A percentile compares a stretch with the other conserved stretches of the same genome.
Evolutionary conservation across 2,797 vertebrate species (phyloP).

Genomic region (Pagetopsis macropterus): DNA sequence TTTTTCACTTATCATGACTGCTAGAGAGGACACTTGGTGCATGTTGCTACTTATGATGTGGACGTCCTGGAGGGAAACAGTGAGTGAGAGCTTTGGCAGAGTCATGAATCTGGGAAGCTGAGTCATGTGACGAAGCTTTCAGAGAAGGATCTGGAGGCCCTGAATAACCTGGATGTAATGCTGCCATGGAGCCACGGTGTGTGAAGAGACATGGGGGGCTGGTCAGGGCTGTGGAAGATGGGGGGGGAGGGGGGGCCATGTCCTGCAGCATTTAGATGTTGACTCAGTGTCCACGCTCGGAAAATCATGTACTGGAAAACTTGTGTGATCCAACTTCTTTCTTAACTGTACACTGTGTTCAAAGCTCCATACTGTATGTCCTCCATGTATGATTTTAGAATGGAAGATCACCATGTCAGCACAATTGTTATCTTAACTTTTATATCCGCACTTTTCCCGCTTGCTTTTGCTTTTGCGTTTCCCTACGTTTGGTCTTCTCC

Average conservation of each 20-base stretch:
- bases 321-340: conserved; percentile 36
- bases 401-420: no score
- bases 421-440: no score
- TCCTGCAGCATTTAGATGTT: conserved; percentile 60
- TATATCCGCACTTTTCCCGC: no score
- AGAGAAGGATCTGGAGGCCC: conserved; percentile 55
- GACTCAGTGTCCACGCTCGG: conserved; percentile 50
- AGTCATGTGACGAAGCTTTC: conserved; percentile 66
- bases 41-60: conserved; percentile 5
- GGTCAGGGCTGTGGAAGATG: neutral
- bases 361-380: no score
- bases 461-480: no score
- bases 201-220: neutral
- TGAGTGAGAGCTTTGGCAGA: conserved; percentile 36
- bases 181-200: neutral
- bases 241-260: conserved; percentile 39
- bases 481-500: no score
- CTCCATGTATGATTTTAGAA: no score
- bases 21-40: neutral
- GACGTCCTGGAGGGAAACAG: neutral
- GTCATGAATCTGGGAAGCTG: conserved; percentile 53
- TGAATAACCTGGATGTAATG: conserved; percentile 67
- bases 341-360: no score
- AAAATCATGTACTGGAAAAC: conserved; percentile 42
- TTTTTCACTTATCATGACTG: conserved; percentile 8